Conservation (phyloP, 2,888 invertebrate species). For the Micoletzkya japonica region DNA sequence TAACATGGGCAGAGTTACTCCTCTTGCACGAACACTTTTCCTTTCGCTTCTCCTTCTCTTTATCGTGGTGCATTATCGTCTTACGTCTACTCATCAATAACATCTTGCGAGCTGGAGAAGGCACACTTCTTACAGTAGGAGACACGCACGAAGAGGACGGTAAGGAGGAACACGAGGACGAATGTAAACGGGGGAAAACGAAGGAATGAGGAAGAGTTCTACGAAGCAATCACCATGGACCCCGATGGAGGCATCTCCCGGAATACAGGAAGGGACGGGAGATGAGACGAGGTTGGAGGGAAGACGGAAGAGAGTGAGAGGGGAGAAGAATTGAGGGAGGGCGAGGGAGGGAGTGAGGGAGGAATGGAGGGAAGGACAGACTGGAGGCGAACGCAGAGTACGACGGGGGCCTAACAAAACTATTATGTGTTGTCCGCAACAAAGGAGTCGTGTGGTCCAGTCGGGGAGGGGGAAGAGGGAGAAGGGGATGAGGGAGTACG, state of each 20-base stretch:
- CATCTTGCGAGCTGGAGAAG: not conserved
- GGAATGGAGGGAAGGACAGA: not conserved
- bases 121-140: not conserved
- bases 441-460: too few relatives aligned
- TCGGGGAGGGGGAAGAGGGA: constrained; percentile 23
- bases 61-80: constrained; percentile 18
- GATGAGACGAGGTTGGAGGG: not conserved
- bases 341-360: constrained; percentile 8
- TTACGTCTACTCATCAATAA: constrained; percentile 27
- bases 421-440: too few relatives aligned
- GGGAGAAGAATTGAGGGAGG: not conserved
- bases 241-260: too few relatives aligned
- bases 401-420: too few relatives aligned
- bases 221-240: not conserved
- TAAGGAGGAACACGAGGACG: not conserved
- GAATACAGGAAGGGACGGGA: too few relatives aligned
- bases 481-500: constrained; percentile 29
- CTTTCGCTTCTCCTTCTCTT: constrained; percentile 20
- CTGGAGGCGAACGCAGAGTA: not conserved
- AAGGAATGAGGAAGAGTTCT: not conserved
- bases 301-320: constrained; percentile 28
- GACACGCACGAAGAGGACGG: not conserved
- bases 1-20: constrained; percentile 13
- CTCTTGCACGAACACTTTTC: constrained; percentile 17
- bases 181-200: not conserved